Percentiles rank a stretch among this genome's conserved stretches.
Evolutionary conservation across 2,113 vertebrate species (phyloP).

Genomic region (Ceyx melanurus): DNA sequence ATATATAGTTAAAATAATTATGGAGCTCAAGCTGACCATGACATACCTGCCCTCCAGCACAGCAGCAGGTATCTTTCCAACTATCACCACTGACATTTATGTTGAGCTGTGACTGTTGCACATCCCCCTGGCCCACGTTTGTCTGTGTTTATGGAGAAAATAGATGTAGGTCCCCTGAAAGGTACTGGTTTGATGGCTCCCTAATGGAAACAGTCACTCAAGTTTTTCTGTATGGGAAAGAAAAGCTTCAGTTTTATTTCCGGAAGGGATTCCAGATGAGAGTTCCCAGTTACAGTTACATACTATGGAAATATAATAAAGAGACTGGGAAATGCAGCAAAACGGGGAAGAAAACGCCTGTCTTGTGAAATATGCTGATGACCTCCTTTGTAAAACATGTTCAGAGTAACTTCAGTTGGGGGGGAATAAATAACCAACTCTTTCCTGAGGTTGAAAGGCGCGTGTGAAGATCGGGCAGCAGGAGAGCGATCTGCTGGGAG

Average conservation of each 20-base stretch:
- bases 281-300: background rate
- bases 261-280: background rate
- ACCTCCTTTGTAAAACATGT: background rate
- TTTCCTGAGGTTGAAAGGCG: background rate
- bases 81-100: background rate
- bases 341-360: background rate
- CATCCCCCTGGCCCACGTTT: background rate
- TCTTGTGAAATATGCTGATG: fast-evolving
- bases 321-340: background rate
- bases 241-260: background rate
- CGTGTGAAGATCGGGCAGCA: fast-evolving
- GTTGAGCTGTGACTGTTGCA: background rate
- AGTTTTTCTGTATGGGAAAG: background rate
- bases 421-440: too few species aligned
- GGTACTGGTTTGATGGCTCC: background rate
- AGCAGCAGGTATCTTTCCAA: background rate
- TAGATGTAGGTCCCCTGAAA: background rate
- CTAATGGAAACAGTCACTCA: background rate
- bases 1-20: background rate
- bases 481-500: fast-evolving
- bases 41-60: background rate
- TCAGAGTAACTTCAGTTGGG: background rate
- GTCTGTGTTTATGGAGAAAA: background rate
- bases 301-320: background rate
- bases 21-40: background rate